A percentile compares a stretch with the other conserved stretches of the same genome.
These are phyloP conservation scores for Centrocercus urophasianus DNA, from an alignment of 2,113 vertebrate species.

Conservation along the genomic window DNA sequence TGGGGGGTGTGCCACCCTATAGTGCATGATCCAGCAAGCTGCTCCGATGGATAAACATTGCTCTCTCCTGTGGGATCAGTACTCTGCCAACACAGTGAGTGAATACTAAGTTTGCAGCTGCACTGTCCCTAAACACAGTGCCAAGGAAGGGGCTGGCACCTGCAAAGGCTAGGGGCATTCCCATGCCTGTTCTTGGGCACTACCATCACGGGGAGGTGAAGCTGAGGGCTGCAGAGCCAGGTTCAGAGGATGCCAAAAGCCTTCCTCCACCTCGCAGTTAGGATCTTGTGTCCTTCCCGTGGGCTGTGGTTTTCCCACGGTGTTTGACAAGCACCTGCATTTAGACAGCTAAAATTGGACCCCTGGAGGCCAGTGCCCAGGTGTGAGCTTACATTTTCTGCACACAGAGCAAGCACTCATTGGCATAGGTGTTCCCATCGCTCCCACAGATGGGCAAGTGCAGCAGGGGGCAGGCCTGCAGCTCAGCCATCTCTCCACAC, in stretches of 20 bases:
- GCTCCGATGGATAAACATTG: background rate
- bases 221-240: background rate
- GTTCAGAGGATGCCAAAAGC: background rate
- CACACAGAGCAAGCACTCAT: slow-evolving; percentile 83
- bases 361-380: background rate
- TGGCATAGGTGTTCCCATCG: slow-evolving; percentile 82
- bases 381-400: slow-evolving; percentile 35
- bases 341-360: background rate
- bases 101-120: background rate
- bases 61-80: background rate
- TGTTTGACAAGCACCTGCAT: background rate
- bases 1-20: background rate
- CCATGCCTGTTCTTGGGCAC: background rate
- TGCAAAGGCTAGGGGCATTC: background rate
- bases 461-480: slow-evolving; percentile 78
- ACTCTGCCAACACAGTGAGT: background rate
- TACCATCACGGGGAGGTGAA: background rate
- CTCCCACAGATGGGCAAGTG: slow-evolving; percentile 83
- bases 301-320: background rate
- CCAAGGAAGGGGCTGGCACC: background rate
- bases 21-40: background rate
- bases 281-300: accelerated
- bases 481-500: background rate
- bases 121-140: background rate
- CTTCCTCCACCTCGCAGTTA: background rate